Base-by-base conservation (phyloP, 2,888 invertebrate species). In the Sepioteuthis lessoniana region DNA sequence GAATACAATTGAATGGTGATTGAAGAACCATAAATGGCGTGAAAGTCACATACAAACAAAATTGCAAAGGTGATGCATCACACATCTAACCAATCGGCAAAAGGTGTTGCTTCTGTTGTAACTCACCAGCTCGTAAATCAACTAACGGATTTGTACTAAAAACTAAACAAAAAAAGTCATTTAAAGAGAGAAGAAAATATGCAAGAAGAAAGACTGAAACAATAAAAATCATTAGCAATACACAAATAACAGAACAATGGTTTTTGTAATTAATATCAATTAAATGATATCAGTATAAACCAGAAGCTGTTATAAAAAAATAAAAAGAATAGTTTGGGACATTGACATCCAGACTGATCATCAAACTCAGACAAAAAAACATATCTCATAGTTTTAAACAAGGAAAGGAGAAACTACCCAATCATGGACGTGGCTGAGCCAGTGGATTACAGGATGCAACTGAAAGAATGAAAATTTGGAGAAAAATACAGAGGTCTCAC, bases 131-230 rank as follows among this genome's bases (percentile, higher is more conserved):
- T 76, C n/a, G 76, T 76, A 76, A 76, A 76, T 76, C 76, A 35
- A 76, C n/a, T 76, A 76, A 76, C n/a, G 76, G 76, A 76, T 76
- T n/a, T n/a, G n/a, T n/a, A 76, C 76, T 76, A 76, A 35, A 76
- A 76, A 76, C 76, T 76, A 76, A 76, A 76, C 35, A n/a, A 35
- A 76, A n/a, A n/a, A n/a, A 76, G n/a, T 8, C 13, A 13, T 13
- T 13, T 13, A n/a, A n/a, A n/a, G n/a, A 19, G 16, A n/a, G n/a
- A 35, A 76, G 16, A 31, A 31, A 25, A 31, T 13, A 4, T 4
- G n/a, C 1, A 76, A 76, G 25, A 55, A 55, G 0, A 55, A 55
- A 25, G 21, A 25, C 3, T 55, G 7, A 55, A n/a, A 76, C 35
- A 76, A n/a, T n/a, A 35, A 76, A 35, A 13, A n/a, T n/a, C n/a